phyloP scores from a whole-genome alignment of 2,888 invertebrate species.

The Helicoverpa assulta region DNA sequence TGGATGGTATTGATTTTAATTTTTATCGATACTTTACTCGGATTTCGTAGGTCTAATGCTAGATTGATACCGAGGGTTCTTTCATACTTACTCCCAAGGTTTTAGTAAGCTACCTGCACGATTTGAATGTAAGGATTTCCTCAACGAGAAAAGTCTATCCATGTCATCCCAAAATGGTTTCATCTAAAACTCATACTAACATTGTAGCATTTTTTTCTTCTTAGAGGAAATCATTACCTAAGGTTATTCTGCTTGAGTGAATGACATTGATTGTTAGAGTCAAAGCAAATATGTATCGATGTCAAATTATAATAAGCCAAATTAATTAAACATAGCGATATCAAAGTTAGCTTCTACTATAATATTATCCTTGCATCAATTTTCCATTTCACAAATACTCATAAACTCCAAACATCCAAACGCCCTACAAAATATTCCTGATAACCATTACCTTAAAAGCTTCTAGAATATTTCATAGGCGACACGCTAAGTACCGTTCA shows the following conservation, averaged over 20 bases:
- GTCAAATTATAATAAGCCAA: no score
- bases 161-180: no score
- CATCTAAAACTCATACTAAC: no score
- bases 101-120: not conserved
- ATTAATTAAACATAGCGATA: no score
- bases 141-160: not conserved
- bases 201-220: not conserved
- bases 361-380: not conserved
- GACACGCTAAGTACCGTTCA: slow-evolving; percentile 42
- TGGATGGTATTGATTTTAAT: slow-evolving; percentile 46
- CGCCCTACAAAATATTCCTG: slow-evolving; percentile 16
- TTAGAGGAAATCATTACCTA: no score
- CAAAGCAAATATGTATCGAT: no score
- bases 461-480: slow-evolving; percentile 49
- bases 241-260: no score
- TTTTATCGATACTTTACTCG: slow-evolving; percentile 14
- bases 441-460: slow-evolving; percentile 41
- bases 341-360: no score
- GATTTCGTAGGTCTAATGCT: not conserved
- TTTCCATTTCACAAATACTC: not conserved
- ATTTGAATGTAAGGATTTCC: no score
- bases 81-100: no score
- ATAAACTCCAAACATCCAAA: not conserved
- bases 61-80: no score
- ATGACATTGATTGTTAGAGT: no score